Evolutionary conservation across 2,113 vertebrate genomes (phyloP), one percentile per base, ranked within the genome.

Genomic region (Edolisoma coerulescens): DNA sequence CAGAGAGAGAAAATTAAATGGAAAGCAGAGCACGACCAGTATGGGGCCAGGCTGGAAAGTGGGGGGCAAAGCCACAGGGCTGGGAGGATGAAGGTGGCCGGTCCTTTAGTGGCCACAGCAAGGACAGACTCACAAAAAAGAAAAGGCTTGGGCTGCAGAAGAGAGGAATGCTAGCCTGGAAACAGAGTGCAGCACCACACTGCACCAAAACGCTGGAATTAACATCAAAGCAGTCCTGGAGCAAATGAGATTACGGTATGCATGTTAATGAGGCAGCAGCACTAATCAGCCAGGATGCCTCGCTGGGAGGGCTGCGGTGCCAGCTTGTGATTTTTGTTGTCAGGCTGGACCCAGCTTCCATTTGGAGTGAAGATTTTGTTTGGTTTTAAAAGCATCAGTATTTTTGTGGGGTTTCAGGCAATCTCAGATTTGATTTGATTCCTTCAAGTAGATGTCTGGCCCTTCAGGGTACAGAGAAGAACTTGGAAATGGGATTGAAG

Each of bases 161-260:
- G 79, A 85, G 80, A 74, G 74, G 57, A 89, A 49, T 63, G 69
- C 64, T 39, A 77, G 82, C 82, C 79, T 90, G 82, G 45, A 84
- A 95, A 85, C 71, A 64, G 88, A 96, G 92, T 96, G 95, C 96
- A 96, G 95, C 54, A 90, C 95, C 94, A 95, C 95, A 82, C 92
- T 97, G 96, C 97, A 96, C 90, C 95, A 95, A 97, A 97, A 97
- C 10, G 90, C 76, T 92, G 94, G 96, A 97, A 97, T 97, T 95
- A 96, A 97, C 96, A 97, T 97, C 97, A 97, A 97, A 97, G 97
- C 94, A 82, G 77, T 95, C 65, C 95, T 94, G 89, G 96, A 96
- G 97, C 87, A 97, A 97, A 97, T 90, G 92, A 97, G 95, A 97
- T 97, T 97, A 95, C 87, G 64, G 90, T 57, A 56, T 96, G 97